Base-by-base conservation (phyloP, 2,113 vertebrate species). In the Plestiodon gilberti region DNA sequence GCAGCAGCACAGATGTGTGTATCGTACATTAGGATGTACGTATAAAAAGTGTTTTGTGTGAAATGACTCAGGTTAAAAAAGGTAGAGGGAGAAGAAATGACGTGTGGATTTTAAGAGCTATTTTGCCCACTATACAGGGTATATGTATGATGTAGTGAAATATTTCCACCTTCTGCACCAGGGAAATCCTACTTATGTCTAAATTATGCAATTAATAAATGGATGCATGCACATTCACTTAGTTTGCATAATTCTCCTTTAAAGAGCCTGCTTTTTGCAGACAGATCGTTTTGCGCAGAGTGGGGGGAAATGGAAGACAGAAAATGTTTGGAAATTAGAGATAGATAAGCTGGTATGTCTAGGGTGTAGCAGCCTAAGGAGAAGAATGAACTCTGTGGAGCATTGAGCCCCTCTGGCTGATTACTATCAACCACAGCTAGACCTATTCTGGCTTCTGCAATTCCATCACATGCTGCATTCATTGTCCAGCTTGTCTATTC, bases 121-220 rank as follows among this genome's bases (percentile, higher is more conserved):
- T 70, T 70, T 70, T 6, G 18, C n/a, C 67, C 10, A 13, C 13
- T 80, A 73, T 13, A 70, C 9, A 61, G 33, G 28, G 35, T 64
- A 35, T 28, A 43, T 70, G 30, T 52, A 82, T 35, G 57, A 25
- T 81, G 43, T 81, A 43, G 25, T 75, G 64, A 81, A 55, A 74
- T 38, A 10, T 13, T 75, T 14, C 43, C 78, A 80, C 85, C 28
- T 81, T 87, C n/a, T 75, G 73, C 85, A 81, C 52, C 59, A 87
- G 40, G 43, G 15, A 61, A 81, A 59, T n/a, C 57, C 69, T 78
- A 84, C 59, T 74, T 81, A 69, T 86, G 69, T 86, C 59, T 86
- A 81, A 86, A 61, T 52, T 81, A 81, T 64, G 57, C 70, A 81
- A 75, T 74, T 64, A 86, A 86, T 86, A 86, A 81, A 81, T 85